Evolutionary conservation across 2,888 invertebrate genomes (phyloP).

Genomic region (Campopleginae sp.): DNA sequence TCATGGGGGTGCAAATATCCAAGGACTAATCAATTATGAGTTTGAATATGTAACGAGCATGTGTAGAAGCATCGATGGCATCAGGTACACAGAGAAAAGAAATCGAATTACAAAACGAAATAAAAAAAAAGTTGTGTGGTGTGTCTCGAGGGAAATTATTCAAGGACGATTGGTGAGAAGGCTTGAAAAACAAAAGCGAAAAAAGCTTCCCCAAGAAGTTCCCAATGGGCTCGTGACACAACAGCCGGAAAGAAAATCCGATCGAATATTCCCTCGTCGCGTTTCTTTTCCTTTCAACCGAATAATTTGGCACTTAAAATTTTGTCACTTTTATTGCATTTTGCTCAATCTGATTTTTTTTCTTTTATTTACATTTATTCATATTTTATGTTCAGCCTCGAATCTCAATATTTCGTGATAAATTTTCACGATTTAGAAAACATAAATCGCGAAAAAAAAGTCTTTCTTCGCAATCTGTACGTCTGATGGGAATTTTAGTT

Average conservation of each 20-base stretch:
- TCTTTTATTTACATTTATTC: background rate
- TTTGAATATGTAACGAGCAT: slow-evolving; percentile 1
- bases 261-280: slow-evolving; percentile 8
- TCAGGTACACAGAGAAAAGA: background rate
- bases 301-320: background rate
- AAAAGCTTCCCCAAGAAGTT: background rate
- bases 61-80: background rate
- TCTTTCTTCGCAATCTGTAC: slow-evolving; percentile 44
- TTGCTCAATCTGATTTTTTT: background rate
- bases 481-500: slow-evolving; percentile 30
- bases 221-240: slow-evolving; percentile 29
- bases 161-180: slow-evolving; percentile 28
- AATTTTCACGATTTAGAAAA: too few relatives aligned
- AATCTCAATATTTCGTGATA: too few relatives aligned
- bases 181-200: background rate
- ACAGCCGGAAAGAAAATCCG: slow-evolving; percentile 25
- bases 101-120: background rate
- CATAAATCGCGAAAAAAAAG: slow-evolving; percentile 14
- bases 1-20: background rate
- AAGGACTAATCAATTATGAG: slow-evolving; percentile 25
- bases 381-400: too few relatives aligned
- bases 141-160: slow-evolving; percentile 45
- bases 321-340: background rate
- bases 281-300: background rate
- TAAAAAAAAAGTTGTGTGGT: slow-evolving; percentile 17